Percentiles rank a stretch among this genome's conserved stretches.
phyloP scores from a whole-genome alignment of 2,797 vertebrate species.

The Phalloptychus januarius region DNA sequence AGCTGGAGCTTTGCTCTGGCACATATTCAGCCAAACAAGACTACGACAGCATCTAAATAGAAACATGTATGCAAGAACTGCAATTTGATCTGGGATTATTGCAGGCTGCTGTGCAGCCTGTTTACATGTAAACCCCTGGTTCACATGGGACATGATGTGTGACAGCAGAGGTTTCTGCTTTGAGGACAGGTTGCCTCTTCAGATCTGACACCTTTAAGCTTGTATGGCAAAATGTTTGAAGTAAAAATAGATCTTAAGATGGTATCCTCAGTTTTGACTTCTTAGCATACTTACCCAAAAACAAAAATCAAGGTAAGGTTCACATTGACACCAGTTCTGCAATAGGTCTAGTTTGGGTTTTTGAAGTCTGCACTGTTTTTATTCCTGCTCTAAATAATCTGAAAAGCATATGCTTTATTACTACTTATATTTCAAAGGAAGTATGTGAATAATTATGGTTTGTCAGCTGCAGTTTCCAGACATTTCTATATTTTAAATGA shows the following conservation, averaged over 20 bases:
- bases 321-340: neutral
- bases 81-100: constrained; percentile 13
- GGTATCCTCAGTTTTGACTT: constrained; percentile 3
- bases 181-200: neutral
- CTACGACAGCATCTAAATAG: constrained; percentile 24
- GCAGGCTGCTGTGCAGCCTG: neutral
- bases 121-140: constrained; percentile 53
- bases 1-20: constrained; percentile 19
- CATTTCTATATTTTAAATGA: neutral
- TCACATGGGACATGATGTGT: constrained; percentile 7
- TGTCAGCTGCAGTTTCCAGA: neutral
- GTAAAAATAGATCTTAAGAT: constrained; percentile 21
- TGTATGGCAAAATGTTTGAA: constrained; percentile 18
- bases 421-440: neutral
- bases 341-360: neutral
- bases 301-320: neutral
- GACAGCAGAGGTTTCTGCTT: constrained; percentile 26
- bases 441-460: neutral
- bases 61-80: constrained; percentile 14
- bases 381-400: neutral
- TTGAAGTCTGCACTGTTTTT: neutral
- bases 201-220: constrained; percentile 22
- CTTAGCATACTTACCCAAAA: constrained; percentile 13
- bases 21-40: constrained; percentile 15
- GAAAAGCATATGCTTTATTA: neutral